phyloP scores from a whole-genome alignment of 2,113 vertebrate genomes.

The Caloenas nicobarica region DNA sequence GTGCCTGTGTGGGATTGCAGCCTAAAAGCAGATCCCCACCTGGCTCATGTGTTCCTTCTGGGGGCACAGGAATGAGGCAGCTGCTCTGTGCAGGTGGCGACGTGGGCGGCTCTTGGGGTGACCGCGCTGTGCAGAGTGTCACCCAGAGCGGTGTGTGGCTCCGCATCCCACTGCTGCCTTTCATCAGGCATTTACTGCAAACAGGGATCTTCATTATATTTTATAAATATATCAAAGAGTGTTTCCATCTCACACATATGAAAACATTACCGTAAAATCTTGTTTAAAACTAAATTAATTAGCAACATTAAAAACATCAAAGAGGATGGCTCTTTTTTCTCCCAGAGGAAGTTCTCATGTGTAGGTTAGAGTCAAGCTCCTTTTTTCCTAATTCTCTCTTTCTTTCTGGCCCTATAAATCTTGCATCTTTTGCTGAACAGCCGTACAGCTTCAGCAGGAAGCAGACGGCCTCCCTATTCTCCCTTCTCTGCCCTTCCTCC shows the following conservation, averaged over 20 bases:
- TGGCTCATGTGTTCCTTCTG: accelerated
- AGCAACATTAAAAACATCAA: background rate
- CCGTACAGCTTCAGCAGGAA: conserved; percentile 2
- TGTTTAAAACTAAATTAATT: conserved; percentile 4
- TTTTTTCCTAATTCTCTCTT: background rate
- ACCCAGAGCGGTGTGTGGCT: accelerated
- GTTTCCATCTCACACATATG: background rate
- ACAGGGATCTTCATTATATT: background rate
- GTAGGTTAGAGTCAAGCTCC: background rate
- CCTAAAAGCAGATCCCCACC: background rate
- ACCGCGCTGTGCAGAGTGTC: background rate
- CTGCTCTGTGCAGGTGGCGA: background rate
- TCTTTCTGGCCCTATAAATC: conserved; percentile 24
- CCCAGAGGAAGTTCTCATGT: background rate
- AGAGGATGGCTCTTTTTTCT: background rate
- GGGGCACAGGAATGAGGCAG: accelerated
- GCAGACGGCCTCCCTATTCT: background rate
- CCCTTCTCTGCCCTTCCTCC: background rate
- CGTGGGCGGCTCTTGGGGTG: accelerated
- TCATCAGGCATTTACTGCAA: background rate
- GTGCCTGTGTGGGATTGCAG: background rate
- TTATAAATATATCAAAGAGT: background rate
- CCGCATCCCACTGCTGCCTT: background rate
- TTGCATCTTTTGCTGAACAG: conserved; percentile 26
- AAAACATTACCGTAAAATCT: background rate